phyloP scores from a whole-genome alignment of 1,140 invertebrate species.

The Aphidius ervi region DNA sequence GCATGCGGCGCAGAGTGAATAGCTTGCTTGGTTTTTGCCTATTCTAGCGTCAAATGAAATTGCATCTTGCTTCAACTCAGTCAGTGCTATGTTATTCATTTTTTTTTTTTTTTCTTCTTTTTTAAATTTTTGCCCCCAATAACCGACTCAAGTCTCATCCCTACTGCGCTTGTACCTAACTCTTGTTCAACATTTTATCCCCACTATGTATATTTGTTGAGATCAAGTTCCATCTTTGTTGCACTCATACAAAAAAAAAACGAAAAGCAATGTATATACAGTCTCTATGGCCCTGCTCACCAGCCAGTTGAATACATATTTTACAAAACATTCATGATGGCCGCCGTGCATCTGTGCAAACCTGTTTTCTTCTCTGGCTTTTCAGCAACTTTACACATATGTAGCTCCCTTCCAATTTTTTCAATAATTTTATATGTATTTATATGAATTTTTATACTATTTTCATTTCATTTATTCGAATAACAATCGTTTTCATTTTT shows the following conservation, averaged over 20 bases:
- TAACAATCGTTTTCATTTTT: too few relatives aligned
- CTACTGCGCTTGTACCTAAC: not conserved
- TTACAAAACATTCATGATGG: slow-evolving; percentile 55
- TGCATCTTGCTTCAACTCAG: too few relatives aligned
- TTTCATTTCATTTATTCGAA: too few relatives aligned
- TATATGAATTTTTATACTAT: too few relatives aligned
- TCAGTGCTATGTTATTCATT: too few relatives aligned
- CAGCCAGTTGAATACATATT: slow-evolving; percentile 51
- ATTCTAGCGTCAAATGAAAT: too few relatives aligned
- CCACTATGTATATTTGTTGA: not conserved
- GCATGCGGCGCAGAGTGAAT: too few relatives aligned
- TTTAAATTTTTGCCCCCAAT: too few relatives aligned
- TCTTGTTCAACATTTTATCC: slow-evolving; percentile 27
- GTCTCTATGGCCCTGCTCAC: slow-evolving; percentile 23
- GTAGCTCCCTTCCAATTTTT: too few relatives aligned
- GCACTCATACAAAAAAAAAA: not conserved
- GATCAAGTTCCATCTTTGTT: not conserved
- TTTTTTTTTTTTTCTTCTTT: too few relatives aligned
- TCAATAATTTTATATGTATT: too few relatives aligned
- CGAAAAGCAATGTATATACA: slow-evolving; percentile 4
- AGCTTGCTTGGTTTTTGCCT: too few relatives aligned
- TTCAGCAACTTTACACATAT: slow-evolving; percentile 6
- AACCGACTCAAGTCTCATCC: slow-evolving; percentile 6
- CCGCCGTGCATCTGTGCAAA: slow-evolving; percentile 53
- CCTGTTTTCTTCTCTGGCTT: slow-evolving; percentile 41